Evolutionary conservation across 2,113 vertebrate genomes (phyloP).

Genomic region (Dipodomys merriami): DNA sequence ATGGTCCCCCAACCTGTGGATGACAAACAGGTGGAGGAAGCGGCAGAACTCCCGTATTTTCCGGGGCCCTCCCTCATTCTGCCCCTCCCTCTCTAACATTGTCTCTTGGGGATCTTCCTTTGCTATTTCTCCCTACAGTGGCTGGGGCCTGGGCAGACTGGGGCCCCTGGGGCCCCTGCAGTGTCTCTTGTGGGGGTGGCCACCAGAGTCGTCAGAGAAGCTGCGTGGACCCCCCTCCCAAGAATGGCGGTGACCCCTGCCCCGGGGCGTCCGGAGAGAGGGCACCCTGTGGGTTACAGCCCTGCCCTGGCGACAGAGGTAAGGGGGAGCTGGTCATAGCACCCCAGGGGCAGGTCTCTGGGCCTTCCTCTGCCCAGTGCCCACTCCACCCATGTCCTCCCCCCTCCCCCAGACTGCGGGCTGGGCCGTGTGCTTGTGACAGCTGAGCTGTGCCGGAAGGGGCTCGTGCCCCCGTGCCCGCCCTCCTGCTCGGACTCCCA

Average conservation of each 20-base stretch:
- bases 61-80: too few species aligned
- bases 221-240: conserved; percentile 91
- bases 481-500: conserved; percentile 87
- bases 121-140: conserved; percentile 78
- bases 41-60: fast-evolving
- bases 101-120: neutral
- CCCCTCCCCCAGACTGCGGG: conserved; percentile 84
- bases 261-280: conserved; percentile 87
- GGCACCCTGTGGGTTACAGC: conserved; percentile 89
- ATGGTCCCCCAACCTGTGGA: neutral
- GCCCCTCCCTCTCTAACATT: too few species aligned
- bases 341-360: fast-evolving
- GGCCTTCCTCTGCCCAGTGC: neutral
- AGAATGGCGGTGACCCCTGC: conserved; percentile 90
- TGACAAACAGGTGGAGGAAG: neutral
- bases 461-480: conserved; percentile 85
- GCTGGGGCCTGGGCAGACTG: conserved; percentile 90
- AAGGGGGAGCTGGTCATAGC: neutral
- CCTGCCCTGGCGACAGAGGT: conserved; percentile 84
- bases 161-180: conserved; percentile 90
- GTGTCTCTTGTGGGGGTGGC: conserved; percentile 89
- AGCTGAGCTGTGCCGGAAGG: conserved; percentile 84
- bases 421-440: conserved; percentile 85
- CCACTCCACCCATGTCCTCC: neutral
- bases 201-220: conserved; percentile 85